Evolutionary conservation across 2,113 vertebrate genomes (phyloP), one percentile per base, ranked within the genome.

Genomic region (Eudyptes chrysolophus): DNA sequence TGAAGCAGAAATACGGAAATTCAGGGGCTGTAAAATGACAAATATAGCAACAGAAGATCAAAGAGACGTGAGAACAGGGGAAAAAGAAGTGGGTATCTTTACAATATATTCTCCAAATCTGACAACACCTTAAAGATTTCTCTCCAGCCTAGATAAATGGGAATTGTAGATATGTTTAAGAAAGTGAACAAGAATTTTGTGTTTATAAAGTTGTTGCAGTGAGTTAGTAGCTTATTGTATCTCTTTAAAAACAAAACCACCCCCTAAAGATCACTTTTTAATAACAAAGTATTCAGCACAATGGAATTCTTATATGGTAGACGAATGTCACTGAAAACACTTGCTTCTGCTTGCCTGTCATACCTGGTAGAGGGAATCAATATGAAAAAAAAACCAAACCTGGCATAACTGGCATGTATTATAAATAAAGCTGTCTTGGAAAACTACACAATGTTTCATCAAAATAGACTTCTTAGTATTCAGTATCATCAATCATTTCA

Each of bases 361-460:
- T 48, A 75, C 10, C 29, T 66, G 8, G 16, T 40, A 38, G 77
- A 81, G 48, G 9, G 38, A 90, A 69, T 90, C 89, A 87, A 57
- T 87, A 86, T 60, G 42, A 79, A 76, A 54, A 81, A 75, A 52
- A 95, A 68, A 68, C 13, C 6, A 95, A 71, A 78, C 13, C 6
- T 68, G 78, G 49, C 29, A 36, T 58, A 84, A 64, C 48, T 86
- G 82, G 34, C 79, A 77, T 90, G 49, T 75, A 29, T 96, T 90
- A 88, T 90, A 87, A 95, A 95, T 94, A 93, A 90, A 94, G 40
- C 26, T 96, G 66, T 89, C 61, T 58, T 80, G 72, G 36, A 74
- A 36, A 93, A 46, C 54, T 69, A n/a, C 36, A 32, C 69, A 49
- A 79, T 65, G 38, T 61, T 93, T 78, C 34, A 52, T 85, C 4